Base-by-base conservation (phyloP, 2,113 vertebrate genomes). In the Herpetotheres cachinnans region DNA sequence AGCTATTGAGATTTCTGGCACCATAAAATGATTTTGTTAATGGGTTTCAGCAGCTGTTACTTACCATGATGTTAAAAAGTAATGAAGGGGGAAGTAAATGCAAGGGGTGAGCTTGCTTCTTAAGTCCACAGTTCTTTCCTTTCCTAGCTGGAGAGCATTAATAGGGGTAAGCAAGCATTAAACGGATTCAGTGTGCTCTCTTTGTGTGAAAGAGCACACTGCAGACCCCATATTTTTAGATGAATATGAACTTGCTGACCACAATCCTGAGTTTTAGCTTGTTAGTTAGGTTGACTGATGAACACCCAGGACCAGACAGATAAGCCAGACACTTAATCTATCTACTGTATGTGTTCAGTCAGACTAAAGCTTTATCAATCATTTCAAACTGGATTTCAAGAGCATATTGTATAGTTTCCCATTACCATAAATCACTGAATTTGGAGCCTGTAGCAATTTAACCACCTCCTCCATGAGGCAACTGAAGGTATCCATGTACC, bases 1-100 rank as follows among this genome's bases (percentile, higher is more conserved):
- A 92, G 95, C 91, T 96, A 94, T 93, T 96, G 96, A 94, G 92
- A 91, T 95, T 97, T 95, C 96, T 96, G 97, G 95, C 95, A 93
- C 92, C 56, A 22, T 96, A 96, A 96, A 97, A 92, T 80, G 73
- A 76, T 97, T 95, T 95, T 86, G 89, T 95, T 97, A 97, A 96
- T 97, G 92, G 78, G 34, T 95, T 97, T 97, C 95, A 97, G 95
- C 96, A 93, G 97, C 93, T 93, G 74, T 94, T 96, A 96, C 86
- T 95, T 95, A 91, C 84, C 90, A 54, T 7, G 61, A 95, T 49
- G 61, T 78, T 95, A 92, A 92, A 93, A 97, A 96, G 85, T 87
- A 96, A 91, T 91, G 93, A 93, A 94, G 80, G 66, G 70, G 76
- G 89, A 82, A 92, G 82, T 38, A 78, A 96, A 93, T 67, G 63